phyloP scores from a whole-genome alignment of 2,888 invertebrate species.

The Tetranychus piercei region DNA sequence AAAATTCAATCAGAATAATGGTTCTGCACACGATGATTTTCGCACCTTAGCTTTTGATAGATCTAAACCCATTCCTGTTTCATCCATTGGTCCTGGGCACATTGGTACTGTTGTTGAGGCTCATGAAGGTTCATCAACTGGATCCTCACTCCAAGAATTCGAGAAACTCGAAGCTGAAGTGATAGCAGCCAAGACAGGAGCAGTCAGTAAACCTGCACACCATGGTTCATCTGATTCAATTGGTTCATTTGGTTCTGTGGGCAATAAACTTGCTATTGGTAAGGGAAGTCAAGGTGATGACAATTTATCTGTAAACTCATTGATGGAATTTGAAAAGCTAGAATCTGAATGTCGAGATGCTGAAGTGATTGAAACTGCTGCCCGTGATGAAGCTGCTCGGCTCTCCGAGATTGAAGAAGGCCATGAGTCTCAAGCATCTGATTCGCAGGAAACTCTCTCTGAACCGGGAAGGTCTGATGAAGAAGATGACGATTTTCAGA shows the following conservation, averaged over 20 bases:
- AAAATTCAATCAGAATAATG: neutral
- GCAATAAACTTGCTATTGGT: constrained; percentile 9
- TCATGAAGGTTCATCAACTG: constrained; percentile 18
- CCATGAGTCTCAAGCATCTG: constrained; percentile 37
- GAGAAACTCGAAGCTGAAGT: constrained; percentile 28
- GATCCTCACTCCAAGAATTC: constrained; percentile 27
- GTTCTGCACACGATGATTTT: neutral
- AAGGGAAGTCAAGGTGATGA: constrained; percentile 59
- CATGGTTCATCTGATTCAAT: constrained; percentile 20
- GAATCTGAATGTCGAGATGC: constrained; percentile 68
- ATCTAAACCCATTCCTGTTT: constrained; percentile 36
- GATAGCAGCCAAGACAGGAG: constrained; percentile 14
- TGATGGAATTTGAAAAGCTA: constrained; percentile 81
- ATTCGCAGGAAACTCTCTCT: constrained; percentile 44
- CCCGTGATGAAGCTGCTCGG: constrained; percentile 64
- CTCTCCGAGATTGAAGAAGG: constrained; percentile 39
- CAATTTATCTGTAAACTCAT: constrained; percentile 71
- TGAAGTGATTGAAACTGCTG: constrained; percentile 58
- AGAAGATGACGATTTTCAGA: constrained; percentile 45
- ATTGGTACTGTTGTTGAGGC: constrained; percentile 14
- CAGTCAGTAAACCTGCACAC: neutral
- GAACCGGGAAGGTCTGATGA: constrained; percentile 25
- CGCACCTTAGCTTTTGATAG: constrained; percentile 36
- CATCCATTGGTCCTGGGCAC: neutral
- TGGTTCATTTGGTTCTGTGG: constrained; percentile 15